Conservation (phyloP, 2,888 invertebrate genomes). For the Oegoconia quadripuncta region DNA sequence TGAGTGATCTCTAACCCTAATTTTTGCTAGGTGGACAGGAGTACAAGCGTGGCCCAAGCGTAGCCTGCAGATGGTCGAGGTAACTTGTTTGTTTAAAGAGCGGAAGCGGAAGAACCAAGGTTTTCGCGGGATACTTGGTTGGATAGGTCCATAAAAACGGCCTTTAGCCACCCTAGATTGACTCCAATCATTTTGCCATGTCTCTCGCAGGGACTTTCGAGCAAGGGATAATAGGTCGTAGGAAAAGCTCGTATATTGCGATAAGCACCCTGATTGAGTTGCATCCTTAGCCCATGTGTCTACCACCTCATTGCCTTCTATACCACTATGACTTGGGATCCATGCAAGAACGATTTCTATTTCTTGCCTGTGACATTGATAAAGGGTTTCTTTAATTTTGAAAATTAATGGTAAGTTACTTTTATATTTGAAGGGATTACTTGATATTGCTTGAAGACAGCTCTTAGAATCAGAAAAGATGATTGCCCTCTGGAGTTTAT, state of each 20-base stretch:
- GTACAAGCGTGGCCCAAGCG: too few relatives aligned
- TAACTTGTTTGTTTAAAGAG: too few relatives aligned
- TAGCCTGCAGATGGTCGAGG: too few relatives aligned
- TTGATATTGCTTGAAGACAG: conserved; percentile 3
- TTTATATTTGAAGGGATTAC: neutral
- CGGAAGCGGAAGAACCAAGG: too few relatives aligned
- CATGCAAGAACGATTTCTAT: neutral
- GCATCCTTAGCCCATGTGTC: neutral
- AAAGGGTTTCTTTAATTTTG: neutral
- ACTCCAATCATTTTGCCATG: too few relatives aligned
- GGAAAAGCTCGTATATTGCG: neutral
- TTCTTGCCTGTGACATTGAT: neutral
- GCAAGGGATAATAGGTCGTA: neutral
- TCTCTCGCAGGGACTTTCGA: neutral
- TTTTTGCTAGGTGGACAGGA: too few relatives aligned
- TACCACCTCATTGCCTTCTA: neutral
- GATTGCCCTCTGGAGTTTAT: conserved; percentile 2
- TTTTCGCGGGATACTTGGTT: neutral
- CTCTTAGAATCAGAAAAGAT: conserved; percentile 12
- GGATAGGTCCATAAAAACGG: neutral
- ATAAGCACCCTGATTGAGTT: neutral
- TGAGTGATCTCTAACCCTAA: too few relatives aligned
- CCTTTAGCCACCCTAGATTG: neutral
- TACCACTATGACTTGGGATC: conserved; percentile 1
- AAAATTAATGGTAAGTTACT: neutral